These are phyloP conservation scores for Phyllotreta striolata DNA, from an alignment of 2,888 invertebrate species.

Conservation along the genomic window DNA sequence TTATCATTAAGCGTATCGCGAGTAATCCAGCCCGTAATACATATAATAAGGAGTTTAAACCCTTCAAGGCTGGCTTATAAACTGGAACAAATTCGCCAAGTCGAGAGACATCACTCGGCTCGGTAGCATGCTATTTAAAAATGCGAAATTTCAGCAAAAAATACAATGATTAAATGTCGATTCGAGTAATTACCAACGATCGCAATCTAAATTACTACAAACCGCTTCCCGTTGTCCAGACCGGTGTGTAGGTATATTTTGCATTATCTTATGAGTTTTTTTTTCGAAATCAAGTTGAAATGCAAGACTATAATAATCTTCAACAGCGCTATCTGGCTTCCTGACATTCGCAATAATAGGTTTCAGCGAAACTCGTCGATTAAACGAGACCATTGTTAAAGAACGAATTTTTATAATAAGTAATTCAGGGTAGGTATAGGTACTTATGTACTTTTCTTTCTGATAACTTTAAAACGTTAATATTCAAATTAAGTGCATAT, in stretches of 20 bases:
- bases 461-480: too few species aligned
- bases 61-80: conserved; percentile 41
- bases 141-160: conserved; percentile 38
- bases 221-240: conserved; percentile 49
- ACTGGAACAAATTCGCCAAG: conserved; percentile 47
- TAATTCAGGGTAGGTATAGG: too few species aligned
- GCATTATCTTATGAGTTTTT: conserved; percentile 48
- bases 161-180: conserved; percentile 42
- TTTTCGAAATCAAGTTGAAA: conserved; percentile 50
- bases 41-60: conserved; percentile 33
- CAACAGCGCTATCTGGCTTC: conserved; percentile 50
- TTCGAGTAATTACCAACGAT: conserved; percentile 49
- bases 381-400: conserved; percentile 44
- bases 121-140: conserved; percentile 40
- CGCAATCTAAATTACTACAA: conserved; percentile 51
- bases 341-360: conserved; percentile 53
- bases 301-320: conserved; percentile 49
- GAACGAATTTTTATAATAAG: conserved; percentile 36
- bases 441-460: too few species aligned
- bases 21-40: conserved; percentile 33
- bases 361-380: conserved; percentile 43
- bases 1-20: conserved; percentile 36
- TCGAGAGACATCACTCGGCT: conserved; percentile 26
- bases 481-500: too few species aligned
- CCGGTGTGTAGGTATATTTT: conserved; percentile 40